A percentile compares a stretch with the other conserved stretches of the same genome.
These are phyloP conservation scores for Malurus leucopterus DNA, from an alignment of 2,797 vertebrate genomes.

Conservation along the genomic window DNA sequence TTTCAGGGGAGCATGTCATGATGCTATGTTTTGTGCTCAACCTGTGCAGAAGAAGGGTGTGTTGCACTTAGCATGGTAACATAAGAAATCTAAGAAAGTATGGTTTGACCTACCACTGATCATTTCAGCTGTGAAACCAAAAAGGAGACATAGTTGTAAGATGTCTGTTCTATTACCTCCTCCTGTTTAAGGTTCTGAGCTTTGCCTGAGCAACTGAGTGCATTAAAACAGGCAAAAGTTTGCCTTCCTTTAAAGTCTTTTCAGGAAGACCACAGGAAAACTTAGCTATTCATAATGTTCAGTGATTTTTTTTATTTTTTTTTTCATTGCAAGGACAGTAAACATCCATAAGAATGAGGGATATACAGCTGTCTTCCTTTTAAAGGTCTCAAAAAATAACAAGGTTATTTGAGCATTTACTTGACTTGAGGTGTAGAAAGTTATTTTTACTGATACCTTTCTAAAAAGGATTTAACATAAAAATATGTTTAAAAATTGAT, in stretches of 20 bases:
- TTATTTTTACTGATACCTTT: neutral
- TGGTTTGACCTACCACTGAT: too few species aligned
- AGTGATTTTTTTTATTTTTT: neutral
- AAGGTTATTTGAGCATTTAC: neutral
- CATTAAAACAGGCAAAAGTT: neutral
- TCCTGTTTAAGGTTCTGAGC: neutral
- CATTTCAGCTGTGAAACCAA: neutral
- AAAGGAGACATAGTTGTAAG: neutral
- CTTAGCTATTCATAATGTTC: neutral
- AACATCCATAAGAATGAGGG: neutral
- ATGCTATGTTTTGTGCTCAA: rapidly evolving
- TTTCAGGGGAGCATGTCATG: rapidly evolving
- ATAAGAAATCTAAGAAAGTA: neutral
- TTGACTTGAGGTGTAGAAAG: neutral
- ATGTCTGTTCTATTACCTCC: neutral
- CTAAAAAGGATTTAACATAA: neutral
- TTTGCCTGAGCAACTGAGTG: neutral
- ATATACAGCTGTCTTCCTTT: neutral
- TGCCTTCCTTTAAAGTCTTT: neutral
- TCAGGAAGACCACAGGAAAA: neutral
- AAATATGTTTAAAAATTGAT: neutral
- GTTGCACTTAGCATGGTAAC: neutral
- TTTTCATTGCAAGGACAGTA: neutral
- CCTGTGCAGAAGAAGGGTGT: neutral
- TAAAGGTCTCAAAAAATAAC: neutral